Conservation (phyloP, 2,888 invertebrate species). For the Emmelina monodactyla region DNA sequence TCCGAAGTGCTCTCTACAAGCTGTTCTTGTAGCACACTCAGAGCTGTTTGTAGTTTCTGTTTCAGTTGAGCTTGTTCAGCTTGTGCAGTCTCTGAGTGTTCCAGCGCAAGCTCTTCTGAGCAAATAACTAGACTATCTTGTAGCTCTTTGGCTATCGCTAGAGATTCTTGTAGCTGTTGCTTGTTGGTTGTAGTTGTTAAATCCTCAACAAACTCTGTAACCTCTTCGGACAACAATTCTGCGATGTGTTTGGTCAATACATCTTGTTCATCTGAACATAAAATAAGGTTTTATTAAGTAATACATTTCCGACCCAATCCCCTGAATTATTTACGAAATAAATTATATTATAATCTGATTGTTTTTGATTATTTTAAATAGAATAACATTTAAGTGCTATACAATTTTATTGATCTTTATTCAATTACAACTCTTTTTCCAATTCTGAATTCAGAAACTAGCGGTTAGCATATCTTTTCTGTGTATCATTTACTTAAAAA, state of each 20-base stretch:
- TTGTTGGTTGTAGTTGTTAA: slow-evolving; percentile 17
- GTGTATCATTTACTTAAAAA: too few species aligned
- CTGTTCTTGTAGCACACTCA: background rate
- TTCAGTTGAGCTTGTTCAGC: background rate
- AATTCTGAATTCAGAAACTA: too few species aligned
- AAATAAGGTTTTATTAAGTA: background rate
- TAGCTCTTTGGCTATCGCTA: slow-evolving; percentile 18
- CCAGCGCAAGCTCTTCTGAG: too few species aligned
- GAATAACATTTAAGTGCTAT: too few species aligned
- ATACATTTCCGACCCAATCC: too few species aligned
- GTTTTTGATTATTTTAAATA: too few species aligned
- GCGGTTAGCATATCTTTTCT: too few species aligned
- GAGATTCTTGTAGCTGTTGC: slow-evolving; percentile 20
- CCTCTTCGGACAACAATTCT: slow-evolving; percentile 20
- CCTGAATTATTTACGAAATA: too few species aligned
- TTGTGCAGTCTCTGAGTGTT: background rate
- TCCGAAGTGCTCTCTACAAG: background rate
- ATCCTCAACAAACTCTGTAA: slow-evolving; percentile 18
- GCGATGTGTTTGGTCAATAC: slow-evolving; percentile 22
- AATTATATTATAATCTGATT: too few species aligned
- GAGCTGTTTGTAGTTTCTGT: background rate
- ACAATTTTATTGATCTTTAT: too few species aligned
- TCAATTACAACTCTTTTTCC: too few species aligned
- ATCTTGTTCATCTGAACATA: too few species aligned
- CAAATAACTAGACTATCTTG: slow-evolving; percentile 16